Base-by-base conservation (phyloP, 2,888 invertebrate genomes). In the Caenorhabditis parvicauda region DNA sequence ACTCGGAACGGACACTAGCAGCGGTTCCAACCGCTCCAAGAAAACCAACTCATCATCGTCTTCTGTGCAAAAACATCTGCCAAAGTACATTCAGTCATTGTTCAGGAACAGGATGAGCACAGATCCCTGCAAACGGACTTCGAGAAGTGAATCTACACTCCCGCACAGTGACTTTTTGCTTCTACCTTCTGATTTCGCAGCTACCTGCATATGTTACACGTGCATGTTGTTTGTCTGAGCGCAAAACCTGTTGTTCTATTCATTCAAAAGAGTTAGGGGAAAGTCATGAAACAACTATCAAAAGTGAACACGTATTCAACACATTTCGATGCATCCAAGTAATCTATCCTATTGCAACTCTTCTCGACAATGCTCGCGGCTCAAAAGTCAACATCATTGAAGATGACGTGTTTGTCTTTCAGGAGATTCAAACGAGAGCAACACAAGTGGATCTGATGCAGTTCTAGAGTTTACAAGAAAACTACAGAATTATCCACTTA, bases 101-200 rank as follows among this genome's bases (percentile, higher is more conserved):
- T 80, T 80, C 55, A 66, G 80, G 17, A 74, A 72, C n/a, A 60
- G 80, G 25, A 79, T 79, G 79, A 79, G 79, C 45, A 74, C 74
- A 5, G 77, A 79, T 63, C 79, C 79, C 6, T 79, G 79, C 67
- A 79, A 79, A 58, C 59, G 77, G 29, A 73, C 73, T 53, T 58
- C 66, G 42, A 62, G 75, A 49, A 64, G 73, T 66, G 56, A 57
- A 55, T 65, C 58, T 28, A 58, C 56, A 9, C 54, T 60, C 52
- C 58, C 60, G 54, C 59, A 60, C 54, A 60, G 60, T 54, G 59
- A 59, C 56, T 53, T 51, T 17, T n/a, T n/a, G 29, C 12, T n/a
- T n/a, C n/a, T n/a, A n/a, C n/a, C n/a, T n/a, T n/a, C n/a, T n/a
- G n/a, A n/a, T n/a, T n/a, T n/a, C n/a, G n/a, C n/a, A n/a, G n/a